A percentile compares a stretch with the other conserved stretches of the same genome.
Conservation (phyloP, 2,113 vertebrate species). For the Sinosuthora webbiana region DNA sequence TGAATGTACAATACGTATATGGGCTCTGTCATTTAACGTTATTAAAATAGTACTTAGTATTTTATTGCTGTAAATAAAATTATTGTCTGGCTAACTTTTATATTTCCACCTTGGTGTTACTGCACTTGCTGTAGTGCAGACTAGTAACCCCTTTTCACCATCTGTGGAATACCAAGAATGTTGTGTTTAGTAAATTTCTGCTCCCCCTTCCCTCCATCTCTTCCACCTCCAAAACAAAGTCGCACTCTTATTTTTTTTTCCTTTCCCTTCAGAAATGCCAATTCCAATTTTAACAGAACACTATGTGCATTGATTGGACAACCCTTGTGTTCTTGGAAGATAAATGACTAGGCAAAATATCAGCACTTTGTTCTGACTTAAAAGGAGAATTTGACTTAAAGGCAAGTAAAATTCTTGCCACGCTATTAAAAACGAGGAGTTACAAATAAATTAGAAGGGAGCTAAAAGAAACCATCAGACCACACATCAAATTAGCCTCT, state of each 20-base stretch:
- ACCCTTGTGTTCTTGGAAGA: neutral
- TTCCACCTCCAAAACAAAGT: neutral
- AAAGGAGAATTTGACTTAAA: neutral
- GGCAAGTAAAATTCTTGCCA: neutral
- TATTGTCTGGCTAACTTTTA: neutral
- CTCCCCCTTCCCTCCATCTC: neutral
- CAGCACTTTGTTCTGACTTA: neutral
- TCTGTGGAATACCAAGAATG: slow-evolving; percentile 8
- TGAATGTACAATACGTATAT: slow-evolving; percentile 33
- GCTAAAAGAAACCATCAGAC: neutral
- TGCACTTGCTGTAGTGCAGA: slow-evolving; percentile 24
- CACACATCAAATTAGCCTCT: neutral
- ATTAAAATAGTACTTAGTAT: slow-evolving; percentile 41
- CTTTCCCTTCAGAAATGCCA: neutral
- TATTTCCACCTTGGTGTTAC: neutral
- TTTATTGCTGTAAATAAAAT: slow-evolving; percentile 57
- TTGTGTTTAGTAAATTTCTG: neutral
- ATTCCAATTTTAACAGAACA: neutral
- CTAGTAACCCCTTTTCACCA: neutral
- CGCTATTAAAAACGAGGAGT: neutral
- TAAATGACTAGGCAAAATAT: neutral
- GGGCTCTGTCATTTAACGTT: slow-evolving; percentile 21
- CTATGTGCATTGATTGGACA: neutral
- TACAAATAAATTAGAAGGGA: neutral
- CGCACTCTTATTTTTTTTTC: neutral